Conservation (phyloP, 2,888 invertebrate species). For the Proisotoma minuta region DNA sequence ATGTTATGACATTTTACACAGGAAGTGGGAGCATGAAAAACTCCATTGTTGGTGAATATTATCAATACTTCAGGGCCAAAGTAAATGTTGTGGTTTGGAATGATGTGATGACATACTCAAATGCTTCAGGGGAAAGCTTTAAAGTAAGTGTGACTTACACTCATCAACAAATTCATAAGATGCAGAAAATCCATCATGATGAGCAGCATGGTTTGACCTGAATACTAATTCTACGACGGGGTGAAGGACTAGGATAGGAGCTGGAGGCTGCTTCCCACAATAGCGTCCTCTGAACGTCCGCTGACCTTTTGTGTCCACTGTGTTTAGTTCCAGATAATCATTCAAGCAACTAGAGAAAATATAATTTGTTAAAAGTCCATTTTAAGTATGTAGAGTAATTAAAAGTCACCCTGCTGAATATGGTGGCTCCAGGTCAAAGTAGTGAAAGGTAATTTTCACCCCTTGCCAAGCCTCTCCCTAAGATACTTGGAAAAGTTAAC, state of each 20-base stretch:
- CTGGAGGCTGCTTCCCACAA: conserved; percentile 49
- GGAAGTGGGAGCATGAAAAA: background rate
- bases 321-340: conserved; percentile 50
- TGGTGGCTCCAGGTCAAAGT: conserved; percentile 49
- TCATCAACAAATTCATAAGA: conserved; percentile 50
- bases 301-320: conserved; percentile 47
- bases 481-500: no score
- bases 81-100: no score
- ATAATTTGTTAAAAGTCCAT: background rate
- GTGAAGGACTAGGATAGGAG: conserved; percentile 49
- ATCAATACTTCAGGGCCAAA: no score
- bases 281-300: conserved; percentile 49
- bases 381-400: conserved; percentile 1
- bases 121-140: conserved; percentile 6
- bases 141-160: conserved; percentile 40
- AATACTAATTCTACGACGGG: conserved; percentile 50
- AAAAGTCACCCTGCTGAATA: conserved; percentile 49
- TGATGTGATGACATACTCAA: no score
- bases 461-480: conserved; percentile 49
- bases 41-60: background rate
- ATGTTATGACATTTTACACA: background rate
- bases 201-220: conserved; percentile 49
- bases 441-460: conserved; percentile 48
- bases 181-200: conserved; percentile 49
- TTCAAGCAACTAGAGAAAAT: conserved; percentile 48